Evolutionary conservation across 92 coral and sea anemone species (phyloP).

Genomic region (Epizoanthus rinbou): DNA sequence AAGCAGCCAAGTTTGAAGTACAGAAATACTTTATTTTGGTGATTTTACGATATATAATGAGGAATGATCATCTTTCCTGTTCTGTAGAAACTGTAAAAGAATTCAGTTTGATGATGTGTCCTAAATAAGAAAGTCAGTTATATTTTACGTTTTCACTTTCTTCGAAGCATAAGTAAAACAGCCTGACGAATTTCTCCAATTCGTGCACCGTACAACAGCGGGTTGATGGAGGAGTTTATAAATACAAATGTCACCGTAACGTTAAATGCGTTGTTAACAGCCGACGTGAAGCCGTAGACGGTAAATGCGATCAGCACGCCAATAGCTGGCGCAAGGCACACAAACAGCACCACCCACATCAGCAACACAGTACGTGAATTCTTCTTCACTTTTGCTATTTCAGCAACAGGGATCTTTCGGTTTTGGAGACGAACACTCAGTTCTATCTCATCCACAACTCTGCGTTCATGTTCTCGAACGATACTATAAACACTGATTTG

Average conservation of each 20-base stretch:
- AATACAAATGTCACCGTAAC: neutral
- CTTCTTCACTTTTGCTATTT: conserved; percentile 5
- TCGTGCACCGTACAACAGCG: conserved; percentile 1
- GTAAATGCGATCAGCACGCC: conserved; percentile 16
- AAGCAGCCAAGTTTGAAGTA: too few species aligned
- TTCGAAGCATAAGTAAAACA: too few species aligned
- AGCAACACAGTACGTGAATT: neutral
- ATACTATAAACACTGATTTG: neutral
- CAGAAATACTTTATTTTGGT: too few species aligned
- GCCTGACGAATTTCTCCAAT: neutral
- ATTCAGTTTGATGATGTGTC: too few species aligned
- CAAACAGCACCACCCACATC: conserved; percentile 5
- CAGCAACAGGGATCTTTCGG: neutral
- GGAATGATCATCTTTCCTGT: too few species aligned
- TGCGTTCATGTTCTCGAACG: conserved; percentile 16
- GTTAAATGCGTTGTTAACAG: conserved; percentile 4
- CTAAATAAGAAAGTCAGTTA: too few species aligned
- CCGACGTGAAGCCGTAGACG: conserved; percentile 6
- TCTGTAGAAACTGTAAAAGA: too few species aligned
- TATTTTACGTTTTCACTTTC: too few species aligned
- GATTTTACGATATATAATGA: too few species aligned
- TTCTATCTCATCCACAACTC: neutral
- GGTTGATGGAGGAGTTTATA: conserved; percentile 1
- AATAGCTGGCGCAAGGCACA: neutral
- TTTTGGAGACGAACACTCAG: neutral